Evolutionary conservation across 2,888 invertebrate species (phyloP).

Genomic region (Yponomeuta malinellus): DNA sequence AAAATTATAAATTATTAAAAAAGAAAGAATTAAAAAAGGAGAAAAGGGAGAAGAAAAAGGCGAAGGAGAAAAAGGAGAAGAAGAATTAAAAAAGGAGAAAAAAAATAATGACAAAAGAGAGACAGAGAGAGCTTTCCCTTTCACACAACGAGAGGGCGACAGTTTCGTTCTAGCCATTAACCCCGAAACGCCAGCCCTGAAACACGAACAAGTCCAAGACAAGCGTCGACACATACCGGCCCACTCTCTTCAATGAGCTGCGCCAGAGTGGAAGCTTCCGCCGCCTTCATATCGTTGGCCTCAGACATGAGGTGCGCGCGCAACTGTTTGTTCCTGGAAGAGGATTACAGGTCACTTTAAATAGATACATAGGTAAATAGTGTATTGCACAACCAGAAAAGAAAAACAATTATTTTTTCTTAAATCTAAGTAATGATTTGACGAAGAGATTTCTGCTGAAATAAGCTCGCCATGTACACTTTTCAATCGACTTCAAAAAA

Average conservation of each 20-base stretch:
- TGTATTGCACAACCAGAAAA: no score
- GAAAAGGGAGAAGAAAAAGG: no score
- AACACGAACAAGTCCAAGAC: slow-evolving; percentile 13
- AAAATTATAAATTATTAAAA: no score
- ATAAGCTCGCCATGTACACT: no score
- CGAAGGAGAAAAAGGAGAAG: no score
- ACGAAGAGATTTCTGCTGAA: no score
- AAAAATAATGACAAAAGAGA: no score
- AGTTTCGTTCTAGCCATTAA: slow-evolving; percentile 39
- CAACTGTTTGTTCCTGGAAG: slow-evolving; percentile 81
- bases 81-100: no score
- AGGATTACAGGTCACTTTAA: neutral
- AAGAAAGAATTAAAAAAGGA: no score
- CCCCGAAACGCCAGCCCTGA: slow-evolving; percentile 17
- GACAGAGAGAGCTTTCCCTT: no score
- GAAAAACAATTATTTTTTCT: no score
- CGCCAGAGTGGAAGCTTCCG: slow-evolving; percentile 68
- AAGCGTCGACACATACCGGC: slow-evolving; percentile 46
- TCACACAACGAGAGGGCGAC: slow-evolving; percentile 21
- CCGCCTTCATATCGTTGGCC: slow-evolving; percentile 75
- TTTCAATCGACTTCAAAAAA: neutral
- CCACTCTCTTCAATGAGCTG: slow-evolving; percentile 73
- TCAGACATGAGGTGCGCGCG: slow-evolving; percentile 84
- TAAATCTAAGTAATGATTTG: no score
- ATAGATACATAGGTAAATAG: neutral